Percentiles rank a stretch among this genome's conserved stretches.
Evolutionary conservation across 2,888 invertebrate species (phyloP).

Genomic region (Hyposoter dolosus): DNA sequence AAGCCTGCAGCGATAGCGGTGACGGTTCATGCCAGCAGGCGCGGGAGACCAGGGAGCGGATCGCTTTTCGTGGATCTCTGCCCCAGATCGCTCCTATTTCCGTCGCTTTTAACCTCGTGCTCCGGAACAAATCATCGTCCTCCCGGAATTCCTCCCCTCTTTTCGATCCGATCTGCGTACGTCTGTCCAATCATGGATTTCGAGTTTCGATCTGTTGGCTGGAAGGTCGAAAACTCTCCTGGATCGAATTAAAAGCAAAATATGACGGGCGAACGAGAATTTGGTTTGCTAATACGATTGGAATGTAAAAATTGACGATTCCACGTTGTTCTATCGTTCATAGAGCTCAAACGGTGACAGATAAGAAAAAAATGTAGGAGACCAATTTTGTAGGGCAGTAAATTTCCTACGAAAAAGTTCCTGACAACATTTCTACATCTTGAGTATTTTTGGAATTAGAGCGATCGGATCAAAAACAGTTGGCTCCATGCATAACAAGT

Average conservation of each 20-base stretch:
- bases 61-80: constrained; percentile 54
- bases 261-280: background rate
- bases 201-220: background rate
- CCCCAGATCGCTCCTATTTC: constrained; percentile 66
- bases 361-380: background rate
- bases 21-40: constrained; percentile 47
- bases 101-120: constrained; percentile 66
- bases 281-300: background rate
- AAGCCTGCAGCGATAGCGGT: constrained; percentile 43
- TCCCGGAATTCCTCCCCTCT: background rate
- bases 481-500: background rate
- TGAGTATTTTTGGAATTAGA: background rate
- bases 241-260: background rate
- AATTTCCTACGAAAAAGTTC: background rate
- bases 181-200: background rate
- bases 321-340: too few species aligned
- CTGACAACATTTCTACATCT: background rate
- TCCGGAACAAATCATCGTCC: constrained; percentile 33
- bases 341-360: background rate
- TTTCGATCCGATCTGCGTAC: background rate
- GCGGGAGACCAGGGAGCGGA: constrained; percentile 46
- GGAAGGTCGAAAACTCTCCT: background rate
- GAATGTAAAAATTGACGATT: background rate
- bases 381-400: background rate
- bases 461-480: background rate